phyloP scores from a whole-genome alignment of 1,140 invertebrate genomes.

The Pseudomyrmex sp. region DNA sequence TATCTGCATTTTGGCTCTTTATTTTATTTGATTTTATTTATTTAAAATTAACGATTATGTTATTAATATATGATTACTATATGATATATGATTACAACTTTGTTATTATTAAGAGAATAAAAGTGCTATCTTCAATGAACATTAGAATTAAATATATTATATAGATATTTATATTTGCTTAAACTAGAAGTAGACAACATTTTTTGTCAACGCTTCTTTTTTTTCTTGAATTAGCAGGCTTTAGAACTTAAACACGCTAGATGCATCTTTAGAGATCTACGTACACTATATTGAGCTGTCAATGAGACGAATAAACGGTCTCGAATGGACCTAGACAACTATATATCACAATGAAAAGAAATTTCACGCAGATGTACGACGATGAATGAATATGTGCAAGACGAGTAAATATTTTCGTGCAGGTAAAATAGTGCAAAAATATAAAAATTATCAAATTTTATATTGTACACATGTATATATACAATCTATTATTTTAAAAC shows the following conservation, averaged over 20 bases:
- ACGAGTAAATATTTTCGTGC: neutral
- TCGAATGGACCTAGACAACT: conserved; percentile 3
- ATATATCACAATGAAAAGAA: neutral
- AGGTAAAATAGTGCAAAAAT: neutral
- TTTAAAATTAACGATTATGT: too few relatives aligned
- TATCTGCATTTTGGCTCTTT: too few relatives aligned
- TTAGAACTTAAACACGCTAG: conserved; percentile 2
- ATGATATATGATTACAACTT: too few relatives aligned
- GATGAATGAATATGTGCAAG: neutral
- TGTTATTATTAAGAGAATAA: too few relatives aligned
- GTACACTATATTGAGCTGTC: conserved; percentile 20
- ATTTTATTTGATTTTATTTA: too few relatives aligned
- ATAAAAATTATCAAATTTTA: neutral
- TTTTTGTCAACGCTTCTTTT: neutral
- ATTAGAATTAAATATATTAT: too few relatives aligned
- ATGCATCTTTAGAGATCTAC: conserved; percentile 3
- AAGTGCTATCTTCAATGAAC: too few relatives aligned
- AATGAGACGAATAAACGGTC: conserved; percentile 37
- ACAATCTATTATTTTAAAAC: neutral
- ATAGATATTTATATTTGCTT: too few relatives aligned
- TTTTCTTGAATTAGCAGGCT: neutral
- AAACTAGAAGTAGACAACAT: neutral
- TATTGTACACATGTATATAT: neutral
- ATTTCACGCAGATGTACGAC: neutral
- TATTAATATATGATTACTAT: too few relatives aligned